Evolutionary conservation across 2,113 vertebrate species (phyloP).

Genomic region (Pelodiscus sinensis): DNA sequence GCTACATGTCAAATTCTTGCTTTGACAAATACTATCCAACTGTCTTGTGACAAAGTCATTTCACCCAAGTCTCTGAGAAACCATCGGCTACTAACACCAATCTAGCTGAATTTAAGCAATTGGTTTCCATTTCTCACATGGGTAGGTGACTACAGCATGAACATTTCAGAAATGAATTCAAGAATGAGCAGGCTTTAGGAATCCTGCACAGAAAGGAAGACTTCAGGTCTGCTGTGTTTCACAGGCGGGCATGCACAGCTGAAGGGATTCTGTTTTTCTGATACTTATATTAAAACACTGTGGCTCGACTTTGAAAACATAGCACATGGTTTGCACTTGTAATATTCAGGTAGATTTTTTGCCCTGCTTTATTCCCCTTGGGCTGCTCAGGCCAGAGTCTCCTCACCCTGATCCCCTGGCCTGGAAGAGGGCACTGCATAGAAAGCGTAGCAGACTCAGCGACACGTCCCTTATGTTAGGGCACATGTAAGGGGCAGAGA

Average conservation of each 20-base stretch:
- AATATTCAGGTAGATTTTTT: background rate
- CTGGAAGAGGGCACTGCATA: background rate
- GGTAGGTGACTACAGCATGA: background rate
- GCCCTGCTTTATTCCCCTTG: background rate
- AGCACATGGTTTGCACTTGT: background rate
- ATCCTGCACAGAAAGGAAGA: background rate
- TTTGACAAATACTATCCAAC: background rate
- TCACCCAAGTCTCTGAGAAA: background rate
- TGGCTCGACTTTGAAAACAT: background rate
- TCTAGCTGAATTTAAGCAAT: background rate
- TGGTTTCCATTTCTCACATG: background rate
- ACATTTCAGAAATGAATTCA: background rate
- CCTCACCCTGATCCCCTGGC: background rate
- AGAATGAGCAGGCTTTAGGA: background rate
- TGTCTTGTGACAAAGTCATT: background rate
- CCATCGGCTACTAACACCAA: background rate
- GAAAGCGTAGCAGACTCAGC: background rate
- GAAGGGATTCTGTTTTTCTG: background rate
- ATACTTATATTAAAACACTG: background rate
- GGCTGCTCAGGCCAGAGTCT: background rate
- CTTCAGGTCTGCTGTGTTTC: background rate
- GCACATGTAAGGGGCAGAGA: background rate
- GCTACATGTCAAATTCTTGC: background rate
- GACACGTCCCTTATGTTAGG: background rate
- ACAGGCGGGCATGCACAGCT: background rate